Conservation (phyloP, 2,888 invertebrate genomes). For the Cosmorhoe ocellata region DNA sequence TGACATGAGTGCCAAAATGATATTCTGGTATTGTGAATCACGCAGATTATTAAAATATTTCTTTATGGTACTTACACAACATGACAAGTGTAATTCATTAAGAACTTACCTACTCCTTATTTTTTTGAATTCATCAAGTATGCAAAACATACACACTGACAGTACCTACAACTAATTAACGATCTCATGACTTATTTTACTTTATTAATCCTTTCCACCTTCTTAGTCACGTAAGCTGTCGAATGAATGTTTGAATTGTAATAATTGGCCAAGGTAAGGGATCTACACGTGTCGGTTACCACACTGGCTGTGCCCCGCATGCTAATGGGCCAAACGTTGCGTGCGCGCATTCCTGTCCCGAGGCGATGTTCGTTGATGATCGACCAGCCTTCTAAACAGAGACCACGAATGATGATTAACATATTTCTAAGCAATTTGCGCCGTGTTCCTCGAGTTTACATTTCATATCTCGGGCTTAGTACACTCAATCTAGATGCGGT, state of each 20-base stretch:
- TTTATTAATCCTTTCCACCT: slow-evolving; percentile 2
- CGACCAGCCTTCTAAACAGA: slow-evolving; percentile 34
- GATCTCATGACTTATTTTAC: too few relatives aligned
- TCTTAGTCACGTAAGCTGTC: slow-evolving; percentile 45
- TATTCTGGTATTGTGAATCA: slow-evolving; percentile 35
- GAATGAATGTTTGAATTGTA: slow-evolving; percentile 54
- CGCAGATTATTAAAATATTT: slow-evolving; percentile 13
- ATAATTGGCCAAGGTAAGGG: slow-evolving; percentile 68
- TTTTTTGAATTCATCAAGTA: too few relatives aligned
- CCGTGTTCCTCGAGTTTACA: slow-evolving; percentile 33
- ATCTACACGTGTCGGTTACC: slow-evolving; percentile 69
- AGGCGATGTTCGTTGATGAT: slow-evolving; percentile 44
- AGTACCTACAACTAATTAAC: too few relatives aligned
- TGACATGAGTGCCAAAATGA: slow-evolving; percentile 51
- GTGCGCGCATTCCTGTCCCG: slow-evolving; percentile 65
- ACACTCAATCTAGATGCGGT: slow-evolving; percentile 30
- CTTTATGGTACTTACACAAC: slow-evolving; percentile 1
- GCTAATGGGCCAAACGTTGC: slow-evolving; percentile 66
- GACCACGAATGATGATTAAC: slow-evolving; percentile 36
- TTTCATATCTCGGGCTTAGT: slow-evolving; percentile 10
- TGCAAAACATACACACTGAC: too few relatives aligned
- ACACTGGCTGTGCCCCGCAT: slow-evolving; percentile 62
- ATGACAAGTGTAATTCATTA: too few relatives aligned
- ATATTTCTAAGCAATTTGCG: slow-evolving; percentile 36
- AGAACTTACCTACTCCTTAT: too few relatives aligned